A percentile compares a stretch with the other conserved stretches of the same genome.
These are phyloP conservation scores for Hirtodrosophila histrioides DNA, from an alignment of 2,888 invertebrate species.

Conservation along the genomic window DNA sequence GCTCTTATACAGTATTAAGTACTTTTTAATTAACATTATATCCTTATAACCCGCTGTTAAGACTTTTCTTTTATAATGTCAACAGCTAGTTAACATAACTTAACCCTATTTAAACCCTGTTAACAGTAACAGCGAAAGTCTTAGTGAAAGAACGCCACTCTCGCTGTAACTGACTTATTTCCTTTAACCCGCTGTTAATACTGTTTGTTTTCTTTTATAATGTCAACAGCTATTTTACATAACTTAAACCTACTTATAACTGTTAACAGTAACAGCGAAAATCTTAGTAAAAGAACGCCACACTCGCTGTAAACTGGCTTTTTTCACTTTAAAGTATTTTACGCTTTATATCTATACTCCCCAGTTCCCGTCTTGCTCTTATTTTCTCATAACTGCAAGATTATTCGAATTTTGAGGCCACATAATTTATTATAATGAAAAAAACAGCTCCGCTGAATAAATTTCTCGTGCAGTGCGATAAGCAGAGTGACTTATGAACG, in stretches of 20 bases:
- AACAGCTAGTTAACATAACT: not conserved
- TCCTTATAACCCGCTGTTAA: not conserved
- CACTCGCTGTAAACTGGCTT: too few relatives aligned
- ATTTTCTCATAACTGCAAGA: not conserved
- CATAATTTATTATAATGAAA: conserved; percentile 4
- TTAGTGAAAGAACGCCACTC: not conserved
- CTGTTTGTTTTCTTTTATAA: not conserved
- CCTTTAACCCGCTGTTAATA: not conserved
- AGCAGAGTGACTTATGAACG: conserved; percentile 27
- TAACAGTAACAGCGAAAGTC: not conserved
- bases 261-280: not conserved
- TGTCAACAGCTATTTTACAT: not conserved
- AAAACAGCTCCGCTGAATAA: conserved; percentile 15
- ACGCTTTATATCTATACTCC: too few relatives aligned
- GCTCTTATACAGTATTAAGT: too few relatives aligned
- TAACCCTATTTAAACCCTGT: too few relatives aligned
- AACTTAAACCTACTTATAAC: too few relatives aligned
- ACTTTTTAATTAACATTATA: too few relatives aligned
- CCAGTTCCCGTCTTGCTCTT: not conserved
- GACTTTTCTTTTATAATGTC: not conserved
- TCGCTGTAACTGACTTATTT: too few relatives aligned
- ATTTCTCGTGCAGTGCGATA: conserved; percentile 23
- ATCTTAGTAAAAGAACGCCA: not conserved
- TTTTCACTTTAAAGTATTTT: not conserved
- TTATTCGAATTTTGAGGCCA: conserved; percentile 9